A percentile compares a stretch with the other conserved stretches of the same genome.
Conservation (phyloP, 2,113 vertebrate species). For the Chaetodon auriga region DNA sequence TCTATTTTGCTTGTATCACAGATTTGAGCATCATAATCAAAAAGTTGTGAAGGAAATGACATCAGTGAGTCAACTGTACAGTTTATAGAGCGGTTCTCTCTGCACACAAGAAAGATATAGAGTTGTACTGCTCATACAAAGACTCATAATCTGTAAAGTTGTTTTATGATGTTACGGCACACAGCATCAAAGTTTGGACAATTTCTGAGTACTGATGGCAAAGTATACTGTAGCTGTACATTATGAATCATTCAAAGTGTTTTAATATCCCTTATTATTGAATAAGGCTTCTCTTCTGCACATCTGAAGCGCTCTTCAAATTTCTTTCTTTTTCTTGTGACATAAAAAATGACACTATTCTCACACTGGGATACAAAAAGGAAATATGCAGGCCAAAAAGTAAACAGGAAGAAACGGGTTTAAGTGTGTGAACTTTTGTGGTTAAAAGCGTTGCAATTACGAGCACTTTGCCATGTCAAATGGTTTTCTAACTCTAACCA, state of each 20-base stretch:
- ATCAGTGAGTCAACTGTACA: not conserved
- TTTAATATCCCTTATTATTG: not conserved
- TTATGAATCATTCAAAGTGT: not conserved
- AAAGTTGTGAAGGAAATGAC: no score
- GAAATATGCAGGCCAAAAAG: not conserved
- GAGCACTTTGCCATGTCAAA: not conserved
- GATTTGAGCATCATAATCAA: not conserved
- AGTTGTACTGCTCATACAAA: no score
- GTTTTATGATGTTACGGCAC: no score
- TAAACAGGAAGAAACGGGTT: not conserved
- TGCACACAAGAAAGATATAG: not conserved
- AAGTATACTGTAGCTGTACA: no score
- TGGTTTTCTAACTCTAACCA: conserved; percentile 20
- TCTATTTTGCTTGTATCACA: not conserved
- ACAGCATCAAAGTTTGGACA: no score
- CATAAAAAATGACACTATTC: not conserved
- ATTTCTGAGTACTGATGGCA: no score
- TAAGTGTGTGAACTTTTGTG: not conserved
- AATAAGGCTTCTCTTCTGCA: not conserved
- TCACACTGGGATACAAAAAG: not conserved
- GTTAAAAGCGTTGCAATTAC: not conserved
- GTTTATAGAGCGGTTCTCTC: not conserved
- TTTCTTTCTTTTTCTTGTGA: no score
- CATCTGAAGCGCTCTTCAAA: not conserved
- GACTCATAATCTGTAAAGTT: not conserved